Percentiles rank a stretch among this genome's conserved stretches.
These are phyloP conservation scores for Smutsia gigantea DNA, from an alignment of 2,797 vertebrate genomes.

Conservation along the genomic window DNA sequence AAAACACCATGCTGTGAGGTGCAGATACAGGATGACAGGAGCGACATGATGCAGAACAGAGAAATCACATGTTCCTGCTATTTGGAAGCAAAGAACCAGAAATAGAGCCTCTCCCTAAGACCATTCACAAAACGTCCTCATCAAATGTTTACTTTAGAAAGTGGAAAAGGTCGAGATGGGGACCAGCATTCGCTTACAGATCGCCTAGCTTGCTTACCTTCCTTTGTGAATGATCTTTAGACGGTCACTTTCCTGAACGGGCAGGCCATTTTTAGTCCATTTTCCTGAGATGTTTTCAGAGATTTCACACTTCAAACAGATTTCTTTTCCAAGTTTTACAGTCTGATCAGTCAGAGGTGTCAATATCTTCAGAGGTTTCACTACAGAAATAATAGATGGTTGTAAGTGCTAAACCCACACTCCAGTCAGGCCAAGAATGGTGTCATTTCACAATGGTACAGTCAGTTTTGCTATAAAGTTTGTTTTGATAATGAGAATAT, in stretches of 20 bases:
- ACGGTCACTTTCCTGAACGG: constrained; percentile 93
- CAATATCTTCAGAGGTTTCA: constrained; percentile 96
- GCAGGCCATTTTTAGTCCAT: constrained; percentile 97
- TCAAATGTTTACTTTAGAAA: neutral
- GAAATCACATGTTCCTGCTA: neutral
- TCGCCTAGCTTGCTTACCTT: constrained; percentile 85
- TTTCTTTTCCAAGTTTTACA: constrained; percentile 92
- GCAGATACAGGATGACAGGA: neutral
- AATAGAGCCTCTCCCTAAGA: neutral
- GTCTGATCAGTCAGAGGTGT: constrained; percentile 93
- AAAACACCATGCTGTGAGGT: neutral
- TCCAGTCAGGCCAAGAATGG: neutral
- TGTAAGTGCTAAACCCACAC: neutral
- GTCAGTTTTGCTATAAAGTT: neutral
- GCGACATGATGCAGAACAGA: neutral
- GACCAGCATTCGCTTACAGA: too few species aligned
- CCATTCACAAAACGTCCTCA: neutral
- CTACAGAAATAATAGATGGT: constrained; percentile 82
- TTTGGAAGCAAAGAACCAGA: neutral
- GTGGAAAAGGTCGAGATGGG: neutral
- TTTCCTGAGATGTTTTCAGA: constrained; percentile 94
- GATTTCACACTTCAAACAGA: constrained; percentile 97
- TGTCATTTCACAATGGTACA: neutral
- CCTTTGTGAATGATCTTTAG: constrained; percentile 94
- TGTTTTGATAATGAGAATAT: constrained; percentile 12